Conservation (phyloP, 2,113 vertebrate species). For the Zosterops borbonicus region DNA sequence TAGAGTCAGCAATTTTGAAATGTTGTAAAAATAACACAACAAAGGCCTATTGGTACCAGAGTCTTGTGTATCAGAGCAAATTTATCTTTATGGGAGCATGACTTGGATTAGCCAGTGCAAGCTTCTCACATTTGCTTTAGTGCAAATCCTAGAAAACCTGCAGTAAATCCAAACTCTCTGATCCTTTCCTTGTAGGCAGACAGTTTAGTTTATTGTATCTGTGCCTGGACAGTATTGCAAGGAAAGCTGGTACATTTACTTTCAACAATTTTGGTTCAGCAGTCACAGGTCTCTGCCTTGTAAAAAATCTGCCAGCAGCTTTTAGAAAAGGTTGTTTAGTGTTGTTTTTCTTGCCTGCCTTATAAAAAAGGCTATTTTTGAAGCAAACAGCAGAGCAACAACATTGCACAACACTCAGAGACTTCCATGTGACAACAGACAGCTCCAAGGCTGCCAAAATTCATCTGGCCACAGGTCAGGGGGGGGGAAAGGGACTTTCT, state of each 20-base stretch:
- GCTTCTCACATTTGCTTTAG: not conserved
- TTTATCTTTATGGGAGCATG: not conserved
- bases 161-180: not conserved
- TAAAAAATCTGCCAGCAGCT: not conserved
- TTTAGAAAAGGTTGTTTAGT: not conserved
- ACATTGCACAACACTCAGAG: not conserved
- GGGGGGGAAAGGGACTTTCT: not conserved
- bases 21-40: not conserved
- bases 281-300: not conserved
- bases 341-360: not conserved
- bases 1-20: not conserved
- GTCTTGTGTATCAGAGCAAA: not conserved
- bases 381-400: not conserved
- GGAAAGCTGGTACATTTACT: not conserved
- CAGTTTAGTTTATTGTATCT: not conserved
- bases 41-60: not conserved
- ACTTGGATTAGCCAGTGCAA: not conserved
- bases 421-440: not conserved
- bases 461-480: not conserved
- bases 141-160: not conserved
- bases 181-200: not conserved
- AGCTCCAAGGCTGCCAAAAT: not conserved
- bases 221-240: not conserved
- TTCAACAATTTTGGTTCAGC: not conserved
- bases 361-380: not conserved